A percentile compares a stretch with the other conserved stretches of the same genome.
phyloP scores from a whole-genome alignment of 2,888 invertebrate genomes.

The Lithophane leautieri region DNA sequence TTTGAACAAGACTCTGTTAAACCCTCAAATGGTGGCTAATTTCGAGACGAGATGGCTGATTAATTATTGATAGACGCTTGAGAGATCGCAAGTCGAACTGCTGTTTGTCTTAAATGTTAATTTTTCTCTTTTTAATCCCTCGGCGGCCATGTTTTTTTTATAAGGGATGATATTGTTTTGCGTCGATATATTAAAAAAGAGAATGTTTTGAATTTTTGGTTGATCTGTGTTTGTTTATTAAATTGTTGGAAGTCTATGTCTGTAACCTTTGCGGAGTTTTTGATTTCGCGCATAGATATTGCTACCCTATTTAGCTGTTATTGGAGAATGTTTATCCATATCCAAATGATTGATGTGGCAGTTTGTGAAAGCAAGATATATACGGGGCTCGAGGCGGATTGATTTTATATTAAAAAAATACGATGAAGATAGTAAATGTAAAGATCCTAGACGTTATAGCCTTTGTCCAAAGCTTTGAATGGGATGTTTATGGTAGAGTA shows the following conservation, averaged over 20 bases:
- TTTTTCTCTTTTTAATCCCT: slow-evolving; percentile 82
- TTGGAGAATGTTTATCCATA: too few relatives aligned
- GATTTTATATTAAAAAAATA: too few relatives aligned
- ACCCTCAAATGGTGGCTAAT: slow-evolving; percentile 88
- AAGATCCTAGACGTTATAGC: too few relatives aligned
- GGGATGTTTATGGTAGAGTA: too few relatives aligned
- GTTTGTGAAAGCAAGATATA: too few relatives aligned
- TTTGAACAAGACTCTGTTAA: slow-evolving; percentile 82
- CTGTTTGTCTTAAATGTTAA: slow-evolving; percentile 87
- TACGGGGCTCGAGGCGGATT: too few relatives aligned
- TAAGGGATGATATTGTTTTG: slow-evolving; percentile 76
- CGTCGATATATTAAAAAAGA: slow-evolving; percentile 51
- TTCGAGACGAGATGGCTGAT: slow-evolving; percentile 86
- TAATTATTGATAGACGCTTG: slow-evolving; percentile 88
- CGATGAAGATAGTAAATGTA: too few relatives aligned
- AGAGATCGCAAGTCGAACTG: slow-evolving; percentile 77
- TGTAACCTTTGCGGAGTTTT: neutral
- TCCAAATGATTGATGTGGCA: too few relatives aligned
- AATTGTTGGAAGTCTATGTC: neutral
- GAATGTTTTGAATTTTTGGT: slow-evolving; percentile 12
- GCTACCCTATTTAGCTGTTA: too few relatives aligned
- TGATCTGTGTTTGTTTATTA: neutral
- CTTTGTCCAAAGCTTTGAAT: too few relatives aligned
- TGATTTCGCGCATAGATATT: too few relatives aligned
- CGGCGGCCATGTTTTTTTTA: slow-evolving; percentile 78